Evolutionary conservation across 2,797 vertebrate genomes (phyloP).

Genomic region (Sebastes matsubarae): DNA sequence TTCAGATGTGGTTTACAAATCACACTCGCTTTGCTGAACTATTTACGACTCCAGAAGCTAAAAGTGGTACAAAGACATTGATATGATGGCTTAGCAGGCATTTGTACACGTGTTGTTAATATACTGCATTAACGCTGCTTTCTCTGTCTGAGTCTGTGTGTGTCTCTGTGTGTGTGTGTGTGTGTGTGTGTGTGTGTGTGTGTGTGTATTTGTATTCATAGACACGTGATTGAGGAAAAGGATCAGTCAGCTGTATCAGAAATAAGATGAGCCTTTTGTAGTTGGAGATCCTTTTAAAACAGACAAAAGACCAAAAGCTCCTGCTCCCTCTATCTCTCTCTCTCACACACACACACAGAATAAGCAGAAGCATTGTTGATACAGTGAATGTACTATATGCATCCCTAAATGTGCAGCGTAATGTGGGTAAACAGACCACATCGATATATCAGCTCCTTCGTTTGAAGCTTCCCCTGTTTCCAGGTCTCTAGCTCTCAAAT

Average conservation of each 20-base stretch:
- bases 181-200: not conserved
- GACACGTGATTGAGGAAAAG: constrained; percentile 18
- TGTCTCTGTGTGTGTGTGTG: not conserved
- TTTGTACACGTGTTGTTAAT: not conserved
- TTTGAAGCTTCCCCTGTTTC: constrained; percentile 55
- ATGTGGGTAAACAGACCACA: not conserved
- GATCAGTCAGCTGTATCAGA: constrained; percentile 41
- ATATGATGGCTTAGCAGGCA: not conserved
- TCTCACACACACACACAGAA: not conserved
- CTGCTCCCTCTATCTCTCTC: not conserved
- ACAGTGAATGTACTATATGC: not conserved
- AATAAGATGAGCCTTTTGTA: constrained; percentile 49
- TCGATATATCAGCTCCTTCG: constrained; percentile 22
- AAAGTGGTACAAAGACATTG: not conserved
- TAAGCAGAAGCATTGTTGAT: constrained; percentile 1
- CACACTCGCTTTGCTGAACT: not conserved
- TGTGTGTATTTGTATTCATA: constrained; percentile 10
- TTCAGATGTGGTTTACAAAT: not conserved
- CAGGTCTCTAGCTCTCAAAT: constrained; percentile 60
- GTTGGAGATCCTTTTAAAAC: constrained; percentile 20
- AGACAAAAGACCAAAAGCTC: constrained; percentile 38
- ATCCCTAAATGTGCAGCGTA: constrained; percentile 5
- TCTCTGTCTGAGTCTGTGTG: not conserved
- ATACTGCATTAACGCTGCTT: not conserved
- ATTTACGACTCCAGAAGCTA: not conserved